Evolutionary conservation across 2,113 vertebrate genomes (phyloP).

Genomic region (Callithrix jacchus): DNA sequence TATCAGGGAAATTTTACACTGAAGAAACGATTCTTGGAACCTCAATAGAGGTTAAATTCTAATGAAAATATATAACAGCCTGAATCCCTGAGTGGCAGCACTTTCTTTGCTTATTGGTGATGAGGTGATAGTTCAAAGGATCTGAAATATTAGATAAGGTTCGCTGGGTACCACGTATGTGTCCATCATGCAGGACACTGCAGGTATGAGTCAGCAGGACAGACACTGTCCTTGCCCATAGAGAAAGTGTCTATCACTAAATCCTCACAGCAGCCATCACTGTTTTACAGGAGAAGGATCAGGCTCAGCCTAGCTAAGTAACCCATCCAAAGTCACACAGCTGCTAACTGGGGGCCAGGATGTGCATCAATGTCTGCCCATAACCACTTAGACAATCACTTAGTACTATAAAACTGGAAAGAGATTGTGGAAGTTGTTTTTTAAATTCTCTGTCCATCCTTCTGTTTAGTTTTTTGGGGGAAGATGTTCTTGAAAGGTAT

Average conservation of each 20-base stretch:
- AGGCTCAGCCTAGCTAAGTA: background rate
- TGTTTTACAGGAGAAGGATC: background rate
- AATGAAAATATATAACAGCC: background rate
- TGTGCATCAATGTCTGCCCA: background rate
- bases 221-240: background rate
- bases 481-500: background rate
- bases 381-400: background rate
- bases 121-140: background rate
- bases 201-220: background rate
- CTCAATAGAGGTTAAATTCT: background rate
- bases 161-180: background rate
- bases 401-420: background rate
- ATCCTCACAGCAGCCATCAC: background rate
- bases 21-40: background rate
- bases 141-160: background rate
- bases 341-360: background rate
- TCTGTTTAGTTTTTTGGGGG: background rate
- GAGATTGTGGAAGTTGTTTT: background rate
- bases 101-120: background rate
- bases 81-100: background rate
- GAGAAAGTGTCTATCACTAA: background rate
- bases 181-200: fast-evolving
- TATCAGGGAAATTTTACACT: background rate
- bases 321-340: background rate
- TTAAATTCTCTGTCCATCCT: background rate